A percentile compares a stretch with the other conserved stretches of the same genome.
Evolutionary conservation across 2,113 vertebrate genomes (phyloP).

Genomic region (Montifringilla adamsi): DNA sequence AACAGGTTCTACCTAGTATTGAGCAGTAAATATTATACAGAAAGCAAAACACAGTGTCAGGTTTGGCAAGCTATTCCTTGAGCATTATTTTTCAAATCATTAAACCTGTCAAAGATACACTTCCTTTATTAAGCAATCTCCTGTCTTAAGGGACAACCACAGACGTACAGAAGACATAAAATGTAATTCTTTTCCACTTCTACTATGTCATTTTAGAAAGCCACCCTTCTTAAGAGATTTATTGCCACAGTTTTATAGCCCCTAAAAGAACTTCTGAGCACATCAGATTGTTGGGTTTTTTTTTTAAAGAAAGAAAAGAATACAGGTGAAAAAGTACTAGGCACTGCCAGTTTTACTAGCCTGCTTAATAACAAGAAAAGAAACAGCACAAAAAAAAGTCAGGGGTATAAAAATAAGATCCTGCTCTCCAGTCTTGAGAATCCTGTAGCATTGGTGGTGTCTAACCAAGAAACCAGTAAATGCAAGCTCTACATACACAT

Average conservation of each 20-base stretch:
- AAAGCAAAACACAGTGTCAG: constrained; percentile 39
- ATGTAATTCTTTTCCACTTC: background rate
- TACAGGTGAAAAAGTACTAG: constrained; percentile 17
- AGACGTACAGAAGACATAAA: background rate
- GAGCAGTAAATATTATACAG: constrained; percentile 24
- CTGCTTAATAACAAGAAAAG: constrained; percentile 31
- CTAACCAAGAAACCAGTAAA: constrained; percentile 32
- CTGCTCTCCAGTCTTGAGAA: background rate
- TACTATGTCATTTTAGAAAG: constrained; percentile 22
- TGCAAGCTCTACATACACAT: background rate
- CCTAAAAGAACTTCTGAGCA: constrained; percentile 6
- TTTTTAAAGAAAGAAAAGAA: constrained; percentile 35
- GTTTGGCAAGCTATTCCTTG: constrained; percentile 34
- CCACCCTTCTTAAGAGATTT: constrained; percentile 2
- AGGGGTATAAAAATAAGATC: constrained; percentile 29
- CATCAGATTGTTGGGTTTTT: background rate
- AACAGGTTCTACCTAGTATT: constrained; percentile 11
- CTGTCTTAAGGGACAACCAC: constrained; percentile 23
- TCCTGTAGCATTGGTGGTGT: background rate
- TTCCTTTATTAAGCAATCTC: constrained; percentile 15
- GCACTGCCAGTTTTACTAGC: constrained; percentile 19
- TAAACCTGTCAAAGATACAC: constrained; percentile 27
- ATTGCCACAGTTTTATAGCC: background rate
- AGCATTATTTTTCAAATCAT: constrained; percentile 25
- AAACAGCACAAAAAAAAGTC: constrained; percentile 20